Base-by-base conservation (phyloP, 2,888 invertebrate genomes). In the Tipula vernalis region DNA sequence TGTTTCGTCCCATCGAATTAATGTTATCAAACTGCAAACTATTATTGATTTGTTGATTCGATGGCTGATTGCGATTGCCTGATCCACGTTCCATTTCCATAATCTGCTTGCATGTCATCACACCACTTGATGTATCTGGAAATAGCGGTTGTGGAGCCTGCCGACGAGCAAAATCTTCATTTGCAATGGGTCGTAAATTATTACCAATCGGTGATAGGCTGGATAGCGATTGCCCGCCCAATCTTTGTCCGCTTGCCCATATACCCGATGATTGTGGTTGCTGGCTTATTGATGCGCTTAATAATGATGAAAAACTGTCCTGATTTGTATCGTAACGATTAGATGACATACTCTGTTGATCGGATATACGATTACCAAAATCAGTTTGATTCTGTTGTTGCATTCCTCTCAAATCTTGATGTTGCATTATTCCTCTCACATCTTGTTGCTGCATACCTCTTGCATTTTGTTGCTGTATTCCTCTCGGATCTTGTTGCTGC, bases 81-180 rank as follows among this genome's bases (percentile, higher is more conserved):
- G 8, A 2, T 39, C 84, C 84, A 42, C 85, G 15, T 42, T 85
- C 85, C 41, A 85, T 15, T 44, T 85, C 85, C 85, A 85, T 85
- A 28, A 85, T 85, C 18, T 85, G 85, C 44, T 85, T 85, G 18
- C 85, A 42, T 15, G 85, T 85, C 42, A 85, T 42, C 15, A 85
- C 18, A 2, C 85, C 42, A 42, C 42, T 85, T 42, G 85, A 15
- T 8, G 84, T 36, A n/a, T 84, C 41, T 6, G 84, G 39, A 84
- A 84, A 36, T 8, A 36, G 6, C 6, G 84, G 84, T 36, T 84
- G 36, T 6, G 84, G 39, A n/a, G 10, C n/a, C 3, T n/a, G 6
- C 3, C 84, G 36, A 8, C 84, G 84, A 6, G 84, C 84, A 84
- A 39, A 84, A 84, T 84, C 84, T 3, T 84, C 84, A 84, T 84